Conservation (phyloP, 2,113 vertebrate genomes). For the Axis porcinus region DNA sequence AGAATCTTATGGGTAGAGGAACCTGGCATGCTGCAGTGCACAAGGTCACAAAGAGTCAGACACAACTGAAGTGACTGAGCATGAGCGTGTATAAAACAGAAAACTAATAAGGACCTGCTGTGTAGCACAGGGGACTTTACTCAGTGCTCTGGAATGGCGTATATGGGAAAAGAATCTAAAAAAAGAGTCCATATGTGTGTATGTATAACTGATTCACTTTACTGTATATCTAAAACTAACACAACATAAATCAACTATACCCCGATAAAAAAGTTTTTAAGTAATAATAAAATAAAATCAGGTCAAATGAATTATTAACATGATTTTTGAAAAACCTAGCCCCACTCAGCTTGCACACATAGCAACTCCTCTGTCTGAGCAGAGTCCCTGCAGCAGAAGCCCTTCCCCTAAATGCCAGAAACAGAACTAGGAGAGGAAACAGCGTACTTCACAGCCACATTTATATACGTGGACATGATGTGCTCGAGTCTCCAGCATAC, state of each 20-base stretch:
- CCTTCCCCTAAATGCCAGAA: not conserved
- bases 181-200: not conserved
- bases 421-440: not conserved
- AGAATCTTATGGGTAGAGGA: not conserved
- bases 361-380: not conserved
- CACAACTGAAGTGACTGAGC: not conserved
- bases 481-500: not conserved
- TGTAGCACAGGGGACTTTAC: not conserved
- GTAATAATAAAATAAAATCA: constrained; percentile 24
- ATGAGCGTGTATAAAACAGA: not conserved
- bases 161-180: not conserved
- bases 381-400: not conserved
- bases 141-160: not conserved
- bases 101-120: not conserved
- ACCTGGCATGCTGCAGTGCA: not conserved
- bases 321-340: not conserved
- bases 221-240: not conserved
- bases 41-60: not conserved
- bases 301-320: not conserved
- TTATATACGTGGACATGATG: not conserved
- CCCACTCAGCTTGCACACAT: not conserved
- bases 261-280: accelerated
- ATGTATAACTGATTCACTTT: not conserved
- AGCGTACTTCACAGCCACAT: not conserved
- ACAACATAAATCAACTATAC: not conserved